Conservation (phyloP, 1,140 invertebrate species). For the Drosophila pseudoananassae region DNA sequence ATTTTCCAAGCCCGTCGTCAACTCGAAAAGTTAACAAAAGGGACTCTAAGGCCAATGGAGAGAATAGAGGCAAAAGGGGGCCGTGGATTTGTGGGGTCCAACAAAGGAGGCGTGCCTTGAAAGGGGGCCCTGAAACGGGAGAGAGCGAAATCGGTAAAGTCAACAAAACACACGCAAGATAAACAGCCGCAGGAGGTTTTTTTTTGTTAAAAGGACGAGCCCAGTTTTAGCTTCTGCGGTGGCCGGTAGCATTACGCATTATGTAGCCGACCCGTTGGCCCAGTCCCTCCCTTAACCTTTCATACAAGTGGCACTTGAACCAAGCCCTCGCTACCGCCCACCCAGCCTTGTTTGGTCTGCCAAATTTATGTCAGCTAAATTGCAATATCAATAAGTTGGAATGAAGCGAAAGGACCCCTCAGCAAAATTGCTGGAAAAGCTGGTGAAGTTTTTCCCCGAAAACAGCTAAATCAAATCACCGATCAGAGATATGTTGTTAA, state of each 20-base stretch:
- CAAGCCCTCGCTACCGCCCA: neutral
- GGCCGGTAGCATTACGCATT: conserved; percentile 24
- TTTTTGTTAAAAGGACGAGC: conserved; percentile 4
- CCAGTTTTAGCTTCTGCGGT: conserved; percentile 37
- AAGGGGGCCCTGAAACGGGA: too few species aligned
- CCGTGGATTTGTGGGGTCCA: neutral
- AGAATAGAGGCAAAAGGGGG: neutral
- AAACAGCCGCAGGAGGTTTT: conserved; percentile 52
- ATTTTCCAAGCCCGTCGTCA: conserved; percentile 59
- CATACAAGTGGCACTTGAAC: conserved; percentile 34
- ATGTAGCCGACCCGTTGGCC: conserved; percentile 44
- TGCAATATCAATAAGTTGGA: conserved; percentile 70
- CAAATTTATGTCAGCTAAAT: conserved; percentile 66
- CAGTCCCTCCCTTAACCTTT: conserved; percentile 4
- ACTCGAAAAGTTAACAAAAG: conserved; percentile 65
- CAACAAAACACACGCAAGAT: conserved; percentile 79
- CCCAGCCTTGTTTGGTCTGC: conserved; percentile 19
- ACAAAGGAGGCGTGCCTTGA: too few species aligned
- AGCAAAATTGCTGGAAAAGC: conserved; percentile 2
- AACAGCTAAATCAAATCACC: neutral
- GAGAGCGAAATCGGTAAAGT: conserved; percentile 73
- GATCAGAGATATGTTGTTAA: conserved; percentile 1
- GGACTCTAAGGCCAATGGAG: neutral
- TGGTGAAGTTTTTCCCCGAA: neutral
- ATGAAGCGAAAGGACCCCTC: conserved; percentile 2